Evolutionary conservation across 1,140 invertebrate genomes (phyloP), one percentile per base, ranked within the genome.

Genomic region (Paracyclopina nana): DNA sequence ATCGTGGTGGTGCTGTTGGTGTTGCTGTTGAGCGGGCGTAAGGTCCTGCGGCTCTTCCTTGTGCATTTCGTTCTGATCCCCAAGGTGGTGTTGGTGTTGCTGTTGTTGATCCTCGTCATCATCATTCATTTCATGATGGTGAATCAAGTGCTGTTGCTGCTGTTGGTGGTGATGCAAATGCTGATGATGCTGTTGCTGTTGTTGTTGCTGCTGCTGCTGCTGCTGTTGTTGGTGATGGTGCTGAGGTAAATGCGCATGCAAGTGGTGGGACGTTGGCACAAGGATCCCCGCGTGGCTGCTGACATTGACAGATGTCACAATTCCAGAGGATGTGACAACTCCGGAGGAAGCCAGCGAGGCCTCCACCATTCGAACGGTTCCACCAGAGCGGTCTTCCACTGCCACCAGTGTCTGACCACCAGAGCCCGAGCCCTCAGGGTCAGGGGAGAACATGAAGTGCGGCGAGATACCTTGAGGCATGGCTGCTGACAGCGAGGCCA

Each of bases 391-490:
- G n/a, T n/a, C n/a, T n/a, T n/a, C n/a, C 11, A 18, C 41, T 26
- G 14, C 42, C 4, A 22, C 46, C 27, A n/a, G 4, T 20, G 27
- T 48, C 22, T 27, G 24, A 12, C 9, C 3, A 6, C 27, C 22
- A 16, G 25, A 27, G 22, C 27, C 46, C n/a, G 18, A 16, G 29
- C 29, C 46, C 22, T 25, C 24, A 22, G 34, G 34, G 8, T 38
- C 34, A n/a, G 34, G 34, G n/a, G 34, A 38, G 34, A 38, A 38
- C 34, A 38, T 38, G 34, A 38, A 38, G 14, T 38, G 34, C 5
- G 34, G 34, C 2, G 34, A 38, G 34, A 38, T 38, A 3, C 34
- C 34, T 16, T 38, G 34, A 9, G 14, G 14, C 5, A 38, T n/a
- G n/a, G n/a, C n/a, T n/a, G n/a, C n/a, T 38, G 34, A 38, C 5